These are phyloP conservation scores for Dipodomys spectabilis DNA, from an alignment of 2,113 vertebrate species.

Conservation along the genomic window DNA sequence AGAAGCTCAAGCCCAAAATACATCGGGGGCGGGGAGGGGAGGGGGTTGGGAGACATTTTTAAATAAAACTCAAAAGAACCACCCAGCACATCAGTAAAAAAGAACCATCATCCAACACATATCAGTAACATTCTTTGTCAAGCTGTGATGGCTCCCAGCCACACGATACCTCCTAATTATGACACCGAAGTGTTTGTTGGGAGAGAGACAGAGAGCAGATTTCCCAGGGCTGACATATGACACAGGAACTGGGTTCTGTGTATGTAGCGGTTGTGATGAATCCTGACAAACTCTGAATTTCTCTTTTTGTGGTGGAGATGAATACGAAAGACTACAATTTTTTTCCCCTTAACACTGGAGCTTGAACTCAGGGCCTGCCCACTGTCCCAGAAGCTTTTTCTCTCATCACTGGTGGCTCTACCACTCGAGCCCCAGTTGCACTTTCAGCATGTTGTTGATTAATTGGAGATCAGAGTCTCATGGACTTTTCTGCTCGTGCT, in stretches of 20 bases:
- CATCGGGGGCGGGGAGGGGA: slow-evolving; percentile 40
- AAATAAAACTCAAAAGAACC: slow-evolving; percentile 74
- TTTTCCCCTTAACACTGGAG: too few species aligned
- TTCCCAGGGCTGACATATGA: neutral
- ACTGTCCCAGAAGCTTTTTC: too few species aligned
- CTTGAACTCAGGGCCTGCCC: too few species aligned
- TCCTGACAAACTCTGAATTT: neutral
- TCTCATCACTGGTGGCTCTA: too few species aligned
- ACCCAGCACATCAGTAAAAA: slow-evolving; percentile 56
- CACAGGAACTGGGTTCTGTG: neutral
- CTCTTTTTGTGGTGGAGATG: neutral
- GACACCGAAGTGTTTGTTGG: slow-evolving; percentile 45
- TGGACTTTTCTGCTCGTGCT: too few species aligned
- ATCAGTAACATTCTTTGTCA: slow-evolving; percentile 53
- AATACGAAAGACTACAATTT: neutral
- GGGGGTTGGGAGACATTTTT: neutral
- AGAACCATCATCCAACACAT: slow-evolving; percentile 46
- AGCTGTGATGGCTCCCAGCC: slow-evolving; percentile 39
- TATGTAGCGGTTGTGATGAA: neutral
- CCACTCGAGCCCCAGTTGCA: too few species aligned
- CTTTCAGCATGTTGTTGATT: too few species aligned
- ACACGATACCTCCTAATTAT: slow-evolving; percentile 42
- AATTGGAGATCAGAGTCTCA: too few species aligned
- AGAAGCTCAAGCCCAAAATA: slow-evolving; percentile 65
- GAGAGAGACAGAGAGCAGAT: neutral